Base-by-base conservation (phyloP, 2,888 invertebrate genomes). In the Biston betularia region DNA sequence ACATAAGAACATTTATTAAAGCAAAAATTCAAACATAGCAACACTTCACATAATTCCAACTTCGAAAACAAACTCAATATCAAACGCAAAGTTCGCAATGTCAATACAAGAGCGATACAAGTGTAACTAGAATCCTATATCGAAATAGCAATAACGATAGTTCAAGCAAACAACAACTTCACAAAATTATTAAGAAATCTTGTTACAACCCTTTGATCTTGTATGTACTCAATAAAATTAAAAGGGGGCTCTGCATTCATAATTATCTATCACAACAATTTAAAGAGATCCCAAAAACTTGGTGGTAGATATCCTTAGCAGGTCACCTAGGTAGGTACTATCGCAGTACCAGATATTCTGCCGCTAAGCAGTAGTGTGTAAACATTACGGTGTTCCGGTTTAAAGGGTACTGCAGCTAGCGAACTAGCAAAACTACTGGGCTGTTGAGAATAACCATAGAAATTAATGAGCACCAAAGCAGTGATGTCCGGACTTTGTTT, bases 141-240 rank as follows among this genome's bases (percentile, higher is more conserved):
- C 61, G 53, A 38, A n/a, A 54, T 54, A 35, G 54, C 53, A 61
- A 38, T 46, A 61, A 46, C 46, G 54, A 61, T 54, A 61, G 61
- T 61, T 61, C 61, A 61, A 61, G 54, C 53, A 46, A 46, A 40
- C 46, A 46, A 45, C 11, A 40, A 24, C n/a, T 45, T 15, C 15
- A 15, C 33, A 53, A 12, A 54, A 45, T 62, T 48, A 72, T 67
- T 64, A 64, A 66, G 55, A 59, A 70, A 56, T 46, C 49, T 45
- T n/a, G 45, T 35, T 4, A 40, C 8, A 9, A 15, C 10, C 24
- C 33, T 50, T 33, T 33, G 50, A 50, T 50, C 11, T 50, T 50
- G 34, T 10, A 44, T 42, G 42, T 12, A 5, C n/a, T 11, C 44
- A 44, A 44, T 11, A 11, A 44, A 8, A 44, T 0, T 8, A 44